Base-by-base conservation (phyloP, 2,113 vertebrate species). In the Pollachius pollachius region DNA sequence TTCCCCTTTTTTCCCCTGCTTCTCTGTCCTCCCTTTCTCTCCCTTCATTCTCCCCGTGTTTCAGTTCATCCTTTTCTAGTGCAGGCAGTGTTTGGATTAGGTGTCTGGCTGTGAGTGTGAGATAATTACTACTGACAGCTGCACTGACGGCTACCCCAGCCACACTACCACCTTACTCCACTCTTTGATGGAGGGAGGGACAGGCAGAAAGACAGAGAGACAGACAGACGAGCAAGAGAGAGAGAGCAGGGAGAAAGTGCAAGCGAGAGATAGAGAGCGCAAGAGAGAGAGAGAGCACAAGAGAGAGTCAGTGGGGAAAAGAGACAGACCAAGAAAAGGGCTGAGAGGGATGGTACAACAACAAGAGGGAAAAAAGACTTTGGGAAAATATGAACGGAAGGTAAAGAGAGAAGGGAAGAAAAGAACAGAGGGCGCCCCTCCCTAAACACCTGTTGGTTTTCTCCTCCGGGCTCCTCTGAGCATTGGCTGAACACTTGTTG, bases 81-180 rank as follows among this genome's bases (percentile, higher is more conserved):
- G 79, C 80, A 70, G 84, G 80, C 86, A 79, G 84, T 92, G 89
- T 91, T 91, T 91, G 87, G 89, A 90, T 89, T 91, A 84, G 86
- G 73, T 88, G 80, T 88, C 84, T 87, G 90, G 83, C 89, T 87
- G 85, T 83, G 89, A 91, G 84, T 82, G 87, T 94, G 95, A 96
- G 95, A 97, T 98, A 96, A 99, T 98, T 95, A 93, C 93, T 94
- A 90, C 93, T 94, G 95, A 97, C 95, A 97, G 94, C 94, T 97
- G 95, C 94, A 95, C 91, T 92, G 92, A 94, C 94, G 89, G 93
- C 93, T 92, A 94, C 92, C 93, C 94, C 93, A 89, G 78, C 92
- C 94, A 82, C 70, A 93, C 71, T 75, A 92, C 93, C 92, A 94
- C 93, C 92, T 93, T 94, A 86, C 92, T 87, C 82, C 88, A 91